Percentiles rank a stretch among this genome's conserved stretches.
Conservation (phyloP, 2,113 vertebrate species). For the Origma solitaria region DNA sequence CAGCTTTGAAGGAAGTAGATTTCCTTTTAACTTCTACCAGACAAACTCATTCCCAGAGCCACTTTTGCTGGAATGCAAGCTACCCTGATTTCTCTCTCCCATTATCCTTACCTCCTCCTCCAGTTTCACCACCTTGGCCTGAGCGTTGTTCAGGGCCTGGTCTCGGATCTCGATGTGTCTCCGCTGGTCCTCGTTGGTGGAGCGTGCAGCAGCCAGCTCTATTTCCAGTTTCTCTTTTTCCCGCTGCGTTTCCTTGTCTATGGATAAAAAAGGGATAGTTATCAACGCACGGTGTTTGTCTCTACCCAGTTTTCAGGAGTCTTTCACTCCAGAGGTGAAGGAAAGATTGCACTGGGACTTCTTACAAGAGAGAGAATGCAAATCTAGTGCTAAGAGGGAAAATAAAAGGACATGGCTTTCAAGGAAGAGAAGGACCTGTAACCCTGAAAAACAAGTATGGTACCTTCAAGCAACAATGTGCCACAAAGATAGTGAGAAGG, state of each 20-base stretch:
- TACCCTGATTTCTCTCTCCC: neutral
- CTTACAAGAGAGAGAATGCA: neutral
- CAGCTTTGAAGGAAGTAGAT: neutral
- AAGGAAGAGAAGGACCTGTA: neutral
- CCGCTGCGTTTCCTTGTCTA: constrained; percentile 90
- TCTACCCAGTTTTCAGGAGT: neutral
- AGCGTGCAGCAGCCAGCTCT: constrained; percentile 85
- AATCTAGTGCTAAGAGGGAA: neutral
- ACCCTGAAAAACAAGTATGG: constrained; percentile 1
- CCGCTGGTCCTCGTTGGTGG: constrained; percentile 92
- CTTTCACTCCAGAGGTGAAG: neutral
- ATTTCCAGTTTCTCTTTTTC: constrained; percentile 98
- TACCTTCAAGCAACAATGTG: neutral
- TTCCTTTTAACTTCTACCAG: neutral
- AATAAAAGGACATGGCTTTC: neutral
- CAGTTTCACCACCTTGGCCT: constrained; percentile 96
- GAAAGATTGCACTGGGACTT: neutral
- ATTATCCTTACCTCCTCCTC: constrained; percentile 89
- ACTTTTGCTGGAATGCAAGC: neutral
- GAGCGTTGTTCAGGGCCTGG: constrained; percentile 94
- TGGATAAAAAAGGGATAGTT: neutral
- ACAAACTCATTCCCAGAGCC: neutral
- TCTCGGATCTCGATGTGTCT: constrained; percentile 97
- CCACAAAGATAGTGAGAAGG: neutral
- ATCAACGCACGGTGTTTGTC: neutral